Conservation (phyloP, 2,113 vertebrate species). For the Sporophila hypoxantha region DNA sequence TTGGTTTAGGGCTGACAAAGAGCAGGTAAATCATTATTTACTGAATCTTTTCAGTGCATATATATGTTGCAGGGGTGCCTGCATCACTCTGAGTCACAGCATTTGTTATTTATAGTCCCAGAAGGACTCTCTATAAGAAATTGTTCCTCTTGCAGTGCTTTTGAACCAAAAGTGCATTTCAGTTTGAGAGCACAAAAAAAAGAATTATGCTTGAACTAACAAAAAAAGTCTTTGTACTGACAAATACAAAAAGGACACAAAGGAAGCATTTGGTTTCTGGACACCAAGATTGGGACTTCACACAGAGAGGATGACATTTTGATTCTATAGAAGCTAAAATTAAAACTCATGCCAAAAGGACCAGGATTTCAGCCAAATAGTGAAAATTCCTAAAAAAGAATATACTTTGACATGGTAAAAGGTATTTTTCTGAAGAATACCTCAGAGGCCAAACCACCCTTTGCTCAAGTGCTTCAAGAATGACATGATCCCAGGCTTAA, state of each 20-base stretch:
- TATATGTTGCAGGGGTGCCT: background rate
- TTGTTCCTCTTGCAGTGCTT: constrained; percentile 28
- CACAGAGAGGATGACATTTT: background rate
- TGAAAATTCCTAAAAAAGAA: background rate
- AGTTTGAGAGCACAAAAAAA: background rate
- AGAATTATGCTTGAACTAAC: background rate
- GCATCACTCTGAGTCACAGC: background rate
- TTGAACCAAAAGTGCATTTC: constrained; percentile 14
- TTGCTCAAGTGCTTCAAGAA: background rate
- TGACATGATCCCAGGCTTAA: background rate
- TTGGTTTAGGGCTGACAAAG: background rate
- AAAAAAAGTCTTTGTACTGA: background rate
- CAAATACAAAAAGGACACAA: background rate
- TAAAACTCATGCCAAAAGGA: background rate
- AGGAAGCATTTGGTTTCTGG: background rate
- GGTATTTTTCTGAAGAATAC: background rate
- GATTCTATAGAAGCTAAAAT: background rate
- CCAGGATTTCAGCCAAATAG: background rate
- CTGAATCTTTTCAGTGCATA: background rate
- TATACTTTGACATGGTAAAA: background rate
- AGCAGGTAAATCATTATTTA: constrained; percentile 2
- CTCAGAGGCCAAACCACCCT: background rate
- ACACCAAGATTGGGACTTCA: background rate
- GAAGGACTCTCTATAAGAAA: background rate
- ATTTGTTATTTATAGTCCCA: constrained; percentile 46